These are phyloP conservation scores for Atherinosoma microstoma DNA, from an alignment of 2,797 vertebrate species.

Conservation along the genomic window DNA sequence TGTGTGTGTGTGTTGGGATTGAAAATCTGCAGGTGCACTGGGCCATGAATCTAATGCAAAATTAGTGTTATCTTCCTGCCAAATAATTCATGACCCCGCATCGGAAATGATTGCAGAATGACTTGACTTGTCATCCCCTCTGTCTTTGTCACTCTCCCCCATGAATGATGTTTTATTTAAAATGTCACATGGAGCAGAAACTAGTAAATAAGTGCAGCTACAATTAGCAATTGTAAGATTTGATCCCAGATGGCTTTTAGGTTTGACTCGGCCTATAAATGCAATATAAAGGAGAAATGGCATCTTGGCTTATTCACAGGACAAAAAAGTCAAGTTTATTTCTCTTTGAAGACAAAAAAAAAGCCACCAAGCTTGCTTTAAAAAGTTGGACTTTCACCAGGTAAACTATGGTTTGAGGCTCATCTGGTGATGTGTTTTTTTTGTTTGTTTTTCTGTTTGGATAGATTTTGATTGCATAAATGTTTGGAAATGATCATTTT, in stretches of 20 bases:
- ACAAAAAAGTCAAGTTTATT: too few relatives aligned
- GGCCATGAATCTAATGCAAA: conserved; percentile 73
- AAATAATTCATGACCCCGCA: conserved; percentile 76
- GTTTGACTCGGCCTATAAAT: background rate
- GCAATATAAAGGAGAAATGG: background rate
- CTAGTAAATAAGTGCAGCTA: conserved; percentile 63
- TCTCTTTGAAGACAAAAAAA: too few relatives aligned
- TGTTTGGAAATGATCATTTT: too few relatives aligned
- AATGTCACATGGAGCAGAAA: conserved; percentile 59
- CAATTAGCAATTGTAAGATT: conserved; percentile 36
- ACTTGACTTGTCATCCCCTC: conserved; percentile 53
- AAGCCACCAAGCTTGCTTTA: too few relatives aligned
- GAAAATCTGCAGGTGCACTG: conserved; percentile 66
- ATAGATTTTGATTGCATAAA: too few relatives aligned
- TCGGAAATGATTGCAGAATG: conserved; percentile 52
- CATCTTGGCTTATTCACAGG: too few relatives aligned
- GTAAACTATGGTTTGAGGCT: too few relatives aligned
- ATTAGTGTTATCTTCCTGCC: conserved; percentile 70
- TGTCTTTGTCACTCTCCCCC: conserved; percentile 62
- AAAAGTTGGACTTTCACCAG: too few relatives aligned
- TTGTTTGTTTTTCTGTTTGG: too few relatives aligned
- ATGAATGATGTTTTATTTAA: conserved; percentile 69
- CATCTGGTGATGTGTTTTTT: too few relatives aligned
- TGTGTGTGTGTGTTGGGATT: conserved; percentile 27
- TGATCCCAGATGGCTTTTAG: conserved; percentile 35